Conservation (phyloP, 2,888 invertebrate genomes). For the Tetheella fluctuosa region DNA sequence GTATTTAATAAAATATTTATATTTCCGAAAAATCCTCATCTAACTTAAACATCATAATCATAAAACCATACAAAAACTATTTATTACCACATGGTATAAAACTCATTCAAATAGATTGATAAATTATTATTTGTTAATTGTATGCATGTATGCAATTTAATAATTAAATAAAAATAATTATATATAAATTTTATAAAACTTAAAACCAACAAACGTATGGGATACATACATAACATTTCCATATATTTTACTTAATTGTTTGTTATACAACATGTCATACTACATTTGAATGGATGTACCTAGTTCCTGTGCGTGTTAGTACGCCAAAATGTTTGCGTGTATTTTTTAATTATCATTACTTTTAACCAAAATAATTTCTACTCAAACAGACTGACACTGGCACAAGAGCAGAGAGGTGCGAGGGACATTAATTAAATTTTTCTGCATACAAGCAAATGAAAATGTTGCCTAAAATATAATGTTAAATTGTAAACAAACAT, state of each 20-base stretch:
- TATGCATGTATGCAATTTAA: too few species aligned
- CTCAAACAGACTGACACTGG: too few species aligned
- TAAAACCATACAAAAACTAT: not conserved
- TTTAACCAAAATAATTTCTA: too few species aligned
- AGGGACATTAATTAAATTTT: too few species aligned
- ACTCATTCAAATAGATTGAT: not conserved
- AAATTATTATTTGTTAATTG: not conserved
- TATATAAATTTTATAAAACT: not conserved
- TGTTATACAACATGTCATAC: not conserved
- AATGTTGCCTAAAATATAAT: too few species aligned
- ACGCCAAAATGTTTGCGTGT: not conserved
- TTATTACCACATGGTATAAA: not conserved
- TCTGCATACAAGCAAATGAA: too few species aligned
- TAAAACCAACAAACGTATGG: not conserved
- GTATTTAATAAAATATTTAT: not conserved
- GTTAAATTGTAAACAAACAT: too few species aligned
- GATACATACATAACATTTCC: not conserved
- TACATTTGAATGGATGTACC: not conserved
- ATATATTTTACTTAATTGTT: not conserved
- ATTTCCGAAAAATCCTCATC: slow-evolving; percentile 1
- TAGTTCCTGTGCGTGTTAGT: not conserved
- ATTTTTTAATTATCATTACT: too few species aligned
- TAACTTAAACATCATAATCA: not conserved
- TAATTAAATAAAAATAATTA: too few species aligned
- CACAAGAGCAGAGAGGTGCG: not conserved